These are phyloP conservation scores for Corvus hawaiiensis DNA, from an alignment of 2,113 vertebrate species.

Conservation along the genomic window DNA sequence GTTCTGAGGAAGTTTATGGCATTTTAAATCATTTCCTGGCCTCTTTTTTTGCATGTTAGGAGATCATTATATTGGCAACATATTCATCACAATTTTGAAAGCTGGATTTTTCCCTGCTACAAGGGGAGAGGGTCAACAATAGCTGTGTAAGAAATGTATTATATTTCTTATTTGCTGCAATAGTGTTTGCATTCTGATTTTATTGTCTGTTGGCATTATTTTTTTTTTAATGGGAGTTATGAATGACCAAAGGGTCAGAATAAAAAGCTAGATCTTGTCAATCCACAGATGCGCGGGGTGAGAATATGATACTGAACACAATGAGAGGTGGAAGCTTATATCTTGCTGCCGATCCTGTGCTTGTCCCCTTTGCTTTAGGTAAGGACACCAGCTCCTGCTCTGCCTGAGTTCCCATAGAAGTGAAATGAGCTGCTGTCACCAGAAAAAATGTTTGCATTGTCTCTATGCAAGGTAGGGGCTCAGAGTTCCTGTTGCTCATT, in stretches of 20 bases:
- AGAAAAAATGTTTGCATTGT: background rate
- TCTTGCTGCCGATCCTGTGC: background rate
- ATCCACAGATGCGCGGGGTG: background rate
- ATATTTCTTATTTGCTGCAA: background rate
- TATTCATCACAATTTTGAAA: slow-evolving; percentile 22
- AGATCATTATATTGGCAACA: slow-evolving; percentile 29
- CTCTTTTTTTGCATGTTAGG: slow-evolving; percentile 21
- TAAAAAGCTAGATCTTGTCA: background rate
- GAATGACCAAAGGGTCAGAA: background rate
- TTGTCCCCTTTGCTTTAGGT: background rate
- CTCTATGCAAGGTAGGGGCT: background rate
- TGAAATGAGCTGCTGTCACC: background rate
- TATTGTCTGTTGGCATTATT: background rate
- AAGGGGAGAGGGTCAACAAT: background rate
- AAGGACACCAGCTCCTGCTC: background rate
- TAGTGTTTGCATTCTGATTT: background rate
- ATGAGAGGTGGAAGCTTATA: background rate
- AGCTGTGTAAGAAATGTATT: background rate
- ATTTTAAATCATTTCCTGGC: slow-evolving; percentile 59
- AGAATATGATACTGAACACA: background rate
- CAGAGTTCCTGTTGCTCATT: background rate
- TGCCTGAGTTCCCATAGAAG: background rate
- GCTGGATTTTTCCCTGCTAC: background rate
- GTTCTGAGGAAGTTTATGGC: slow-evolving; percentile 51
- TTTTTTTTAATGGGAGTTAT: background rate